phyloP scores from a whole-genome alignment of 2,797 vertebrate species.

The Sebastes minor region DNA sequence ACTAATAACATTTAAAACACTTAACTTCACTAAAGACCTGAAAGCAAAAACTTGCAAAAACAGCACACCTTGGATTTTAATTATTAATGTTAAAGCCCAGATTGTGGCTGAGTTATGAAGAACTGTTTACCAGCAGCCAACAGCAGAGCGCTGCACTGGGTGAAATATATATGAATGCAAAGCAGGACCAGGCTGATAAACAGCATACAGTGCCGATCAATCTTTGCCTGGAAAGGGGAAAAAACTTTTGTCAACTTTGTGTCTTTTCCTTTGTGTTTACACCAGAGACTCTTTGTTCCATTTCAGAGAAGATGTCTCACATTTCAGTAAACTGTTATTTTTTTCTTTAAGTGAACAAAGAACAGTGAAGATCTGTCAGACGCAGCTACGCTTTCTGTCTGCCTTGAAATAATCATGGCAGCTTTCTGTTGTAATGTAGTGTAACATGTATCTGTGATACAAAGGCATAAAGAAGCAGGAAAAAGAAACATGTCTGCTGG shows the following conservation, averaged over 20 bases:
- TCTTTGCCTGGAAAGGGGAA: neutral
- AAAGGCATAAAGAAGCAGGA: neutral
- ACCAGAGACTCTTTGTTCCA: constrained; percentile 12
- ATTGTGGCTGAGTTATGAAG: neutral
- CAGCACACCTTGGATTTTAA: neutral
- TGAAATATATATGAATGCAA: neutral
- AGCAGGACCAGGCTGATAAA: neutral
- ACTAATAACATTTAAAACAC: neutral
- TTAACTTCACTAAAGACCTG: neutral
- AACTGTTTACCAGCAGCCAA: neutral
- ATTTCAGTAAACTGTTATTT: neutral
- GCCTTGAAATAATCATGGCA: neutral
- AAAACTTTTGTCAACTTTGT: neutral
- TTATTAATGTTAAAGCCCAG: neutral
- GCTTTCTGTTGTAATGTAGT: constrained; percentile 3
- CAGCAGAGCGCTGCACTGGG: neutral
- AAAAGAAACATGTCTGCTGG: neutral
- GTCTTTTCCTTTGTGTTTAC: neutral
- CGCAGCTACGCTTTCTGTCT: neutral
- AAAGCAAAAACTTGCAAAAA: neutral
- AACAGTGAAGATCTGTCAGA: constrained; percentile 1
- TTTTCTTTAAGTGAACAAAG: constrained; percentile 19
- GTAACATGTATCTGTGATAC: neutral
- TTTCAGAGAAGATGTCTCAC: neutral
- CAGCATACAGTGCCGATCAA: fast-evolving